phyloP scores from a whole-genome alignment of 2,888 invertebrate species.

The Mesorhabditis spiculigera region DNA sequence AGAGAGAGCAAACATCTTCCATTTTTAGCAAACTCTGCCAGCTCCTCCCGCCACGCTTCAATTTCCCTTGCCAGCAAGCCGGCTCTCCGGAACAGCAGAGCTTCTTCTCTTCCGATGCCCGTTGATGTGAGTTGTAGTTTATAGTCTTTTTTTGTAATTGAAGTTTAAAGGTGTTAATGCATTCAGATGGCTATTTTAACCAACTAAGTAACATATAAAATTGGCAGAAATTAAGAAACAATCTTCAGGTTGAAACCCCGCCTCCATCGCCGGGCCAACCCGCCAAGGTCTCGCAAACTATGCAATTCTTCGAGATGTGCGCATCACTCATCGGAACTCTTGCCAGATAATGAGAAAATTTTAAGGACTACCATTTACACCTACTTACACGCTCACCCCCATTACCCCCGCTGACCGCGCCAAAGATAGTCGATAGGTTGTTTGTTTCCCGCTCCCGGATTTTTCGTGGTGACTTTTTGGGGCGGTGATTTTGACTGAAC shows the following conservation, averaged over 20 bases:
- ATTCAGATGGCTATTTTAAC: not conserved
- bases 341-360: slow-evolving; percentile 70
- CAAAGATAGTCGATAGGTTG: too few species aligned
- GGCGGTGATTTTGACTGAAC: too few species aligned
- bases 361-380: too few species aligned
- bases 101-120: slow-evolving; percentile 53
- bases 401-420: too few species aligned
- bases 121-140: slow-evolving; percentile 36
- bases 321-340: slow-evolving; percentile 94
- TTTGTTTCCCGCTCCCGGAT: too few species aligned
- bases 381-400: too few species aligned
- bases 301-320: slow-evolving; percentile 99
- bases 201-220: not conserved
- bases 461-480: too few species aligned
- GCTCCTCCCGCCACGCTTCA: slow-evolving; percentile 56
- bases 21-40: slow-evolving; percentile 41
- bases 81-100: slow-evolving; percentile 43
- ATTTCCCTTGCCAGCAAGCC: slow-evolving; percentile 56
- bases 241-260: slow-evolving; percentile 39
- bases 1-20: too few species aligned
- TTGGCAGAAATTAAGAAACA: not conserved
- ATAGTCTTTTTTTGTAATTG: not conserved
- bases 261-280: slow-evolving; percentile 45
- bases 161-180: not conserved
- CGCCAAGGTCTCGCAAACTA: slow-evolving; percentile 76